Evolutionary conservation across 2,797 vertebrate genomes (phyloP), one percentile per base, ranked within the genome.

Genomic region (Esox lucius): DNA sequence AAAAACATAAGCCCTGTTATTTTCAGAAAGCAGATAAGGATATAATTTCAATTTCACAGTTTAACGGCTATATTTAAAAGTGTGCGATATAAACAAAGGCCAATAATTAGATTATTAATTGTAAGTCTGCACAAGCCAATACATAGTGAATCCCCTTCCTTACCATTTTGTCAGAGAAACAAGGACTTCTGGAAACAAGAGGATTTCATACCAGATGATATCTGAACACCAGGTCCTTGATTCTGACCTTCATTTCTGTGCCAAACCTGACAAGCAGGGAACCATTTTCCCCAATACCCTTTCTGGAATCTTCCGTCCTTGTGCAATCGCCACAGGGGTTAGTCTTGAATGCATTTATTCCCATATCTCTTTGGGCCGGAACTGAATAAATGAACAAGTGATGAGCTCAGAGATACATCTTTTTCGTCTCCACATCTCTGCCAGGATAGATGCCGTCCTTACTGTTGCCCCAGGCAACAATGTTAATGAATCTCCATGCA

Each of bases 401-500:
- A 77, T 71, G 42, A 83, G 17, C 71, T 48, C 75, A 11, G 5
- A 28, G 71, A 5, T 70, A 46, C 71, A 48, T 1, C 33, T 70
- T 74, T 56, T 11, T 51, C 62, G 46, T 53, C 49, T 22, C 68
- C 19, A 24, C 68, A 69, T 12, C 39, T 49, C 51, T 59, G 51
- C 51, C 51, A 56, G 49, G 70, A 71, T n/a, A 11, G 70, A 71
- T 16, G 19, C 51, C 28, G 22, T 56, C 28, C 49, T 48, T 59
- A 6, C 70, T 17, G 70, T 71, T 71, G 70, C 70, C 70, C 51
- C 51, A 2, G 31, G 69, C 68, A 56, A 26, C 22, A 61, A 2
- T 12, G 75, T 68, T 77, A 80, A 86, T 72, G 74, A 64, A 81
- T 81, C 80, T 53, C 56, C 68, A 56, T 65, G 70, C 69, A 75